These are phyloP conservation scores for Indri indri DNA, from an alignment of 2,113 vertebrate species.

Conservation along the genomic window DNA sequence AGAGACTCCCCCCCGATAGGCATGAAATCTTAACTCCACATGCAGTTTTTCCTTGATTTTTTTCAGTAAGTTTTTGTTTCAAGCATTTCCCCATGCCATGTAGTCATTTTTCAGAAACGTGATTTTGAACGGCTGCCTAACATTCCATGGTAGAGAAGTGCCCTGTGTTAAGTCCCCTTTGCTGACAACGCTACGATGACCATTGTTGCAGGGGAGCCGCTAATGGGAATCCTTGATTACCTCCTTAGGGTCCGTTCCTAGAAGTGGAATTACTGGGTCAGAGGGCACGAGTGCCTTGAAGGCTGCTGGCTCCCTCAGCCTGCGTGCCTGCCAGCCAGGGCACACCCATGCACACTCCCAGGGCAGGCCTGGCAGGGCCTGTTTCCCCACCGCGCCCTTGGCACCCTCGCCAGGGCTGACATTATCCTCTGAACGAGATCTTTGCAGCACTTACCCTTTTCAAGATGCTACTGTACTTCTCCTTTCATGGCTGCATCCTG, in stretches of 20 bases:
- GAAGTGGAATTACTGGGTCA: not conserved
- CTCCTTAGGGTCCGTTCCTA: not conserved
- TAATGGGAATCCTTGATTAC: not conserved
- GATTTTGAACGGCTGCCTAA: fast-evolving
- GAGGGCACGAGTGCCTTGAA: not conserved
- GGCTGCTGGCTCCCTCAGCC: not conserved
- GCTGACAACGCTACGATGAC: fast-evolving
- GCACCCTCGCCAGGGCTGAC: not conserved
- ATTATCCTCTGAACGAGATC: not conserved
- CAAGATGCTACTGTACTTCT: not conserved
- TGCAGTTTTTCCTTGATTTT: not conserved
- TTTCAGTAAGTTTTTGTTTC: not conserved
- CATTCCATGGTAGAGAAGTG: fast-evolving
- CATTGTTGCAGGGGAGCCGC: fast-evolving
- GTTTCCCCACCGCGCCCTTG: not conserved
- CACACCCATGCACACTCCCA: not conserved
- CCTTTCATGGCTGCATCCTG: fast-evolving
- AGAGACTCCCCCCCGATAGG: not conserved
- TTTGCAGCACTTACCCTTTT: not conserved
- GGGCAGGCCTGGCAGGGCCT: not conserved
- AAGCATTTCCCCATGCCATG: fast-evolving
- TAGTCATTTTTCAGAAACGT: not conserved
- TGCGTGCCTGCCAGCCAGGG: not conserved
- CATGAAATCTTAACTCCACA: fast-evolving
- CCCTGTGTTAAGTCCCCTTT: not conserved